Evolutionary conservation across 2,797 vertebrate genomes (phyloP).

Genomic region (Holocentrus rufus): DNA sequence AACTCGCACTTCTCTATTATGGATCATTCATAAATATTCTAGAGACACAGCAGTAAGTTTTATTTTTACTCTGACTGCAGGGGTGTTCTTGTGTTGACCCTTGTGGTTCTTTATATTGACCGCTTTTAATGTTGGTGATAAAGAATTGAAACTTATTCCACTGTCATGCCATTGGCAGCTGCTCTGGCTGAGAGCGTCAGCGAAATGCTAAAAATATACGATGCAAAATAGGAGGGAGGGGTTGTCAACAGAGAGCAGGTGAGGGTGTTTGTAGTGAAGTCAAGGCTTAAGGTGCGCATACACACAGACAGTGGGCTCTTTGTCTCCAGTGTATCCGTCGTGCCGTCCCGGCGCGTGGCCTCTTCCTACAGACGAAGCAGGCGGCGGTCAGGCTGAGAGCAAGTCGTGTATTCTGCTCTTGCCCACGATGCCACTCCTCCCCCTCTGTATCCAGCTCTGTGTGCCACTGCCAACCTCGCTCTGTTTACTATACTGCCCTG

Average conservation of each 20-base stretch:
- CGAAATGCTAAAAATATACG: neutral
- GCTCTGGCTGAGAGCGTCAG: no score
- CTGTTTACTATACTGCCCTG: conserved; percentile 40
- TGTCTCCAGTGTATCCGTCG: no score
- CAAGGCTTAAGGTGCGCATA: neutral
- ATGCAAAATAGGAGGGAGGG: conserved; percentile 6
- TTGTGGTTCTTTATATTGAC: neutral
- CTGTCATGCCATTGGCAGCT: no score
- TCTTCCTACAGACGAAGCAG: conserved; percentile 12
- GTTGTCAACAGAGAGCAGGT: neutral
- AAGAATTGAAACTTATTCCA: no score
- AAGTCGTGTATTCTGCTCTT: neutral
- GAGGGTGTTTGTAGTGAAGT: neutral
- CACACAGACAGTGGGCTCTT: conserved; percentile 1
- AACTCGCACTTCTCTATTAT: neutral
- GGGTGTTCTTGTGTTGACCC: neutral
- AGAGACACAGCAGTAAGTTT: neutral
- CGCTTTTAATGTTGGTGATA: neutral
- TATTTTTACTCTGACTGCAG: neutral
- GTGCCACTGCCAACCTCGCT: neutral
- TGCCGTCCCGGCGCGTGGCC: neutral
- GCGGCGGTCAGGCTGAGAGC: neutral
- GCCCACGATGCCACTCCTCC: neutral
- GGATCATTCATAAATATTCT: neutral
- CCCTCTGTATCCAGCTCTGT: conserved; percentile 1